A percentile compares a stretch with the other conserved stretches of the same genome.
Evolutionary conservation across 64 coral and sea anemone genomes (phyloP).

Genomic region (Acropora tenuis): DNA sequence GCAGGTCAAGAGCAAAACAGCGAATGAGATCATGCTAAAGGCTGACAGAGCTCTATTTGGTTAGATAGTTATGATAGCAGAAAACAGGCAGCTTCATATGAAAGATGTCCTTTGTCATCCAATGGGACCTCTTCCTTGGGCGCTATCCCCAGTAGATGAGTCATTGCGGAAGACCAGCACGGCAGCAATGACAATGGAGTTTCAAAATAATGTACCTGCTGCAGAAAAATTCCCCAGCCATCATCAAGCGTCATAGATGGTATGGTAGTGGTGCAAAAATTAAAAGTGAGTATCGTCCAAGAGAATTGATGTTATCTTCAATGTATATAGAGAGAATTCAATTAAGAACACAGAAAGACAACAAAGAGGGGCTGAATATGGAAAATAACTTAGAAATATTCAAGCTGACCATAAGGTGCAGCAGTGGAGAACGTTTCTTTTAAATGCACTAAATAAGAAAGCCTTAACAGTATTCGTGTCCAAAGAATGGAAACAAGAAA

Average conservation of each 20-base stretch:
- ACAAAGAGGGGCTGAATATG: slow-evolving; percentile 15
- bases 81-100: no score
- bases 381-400: slow-evolving; percentile 50
- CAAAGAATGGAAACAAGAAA: slow-evolving; percentile 62
- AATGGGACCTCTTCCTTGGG: no score
- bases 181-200: no score
- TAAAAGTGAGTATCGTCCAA: slow-evolving; percentile 21
- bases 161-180: no score
- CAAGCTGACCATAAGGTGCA: slow-evolving; percentile 57
- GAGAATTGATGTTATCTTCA: slow-evolving; percentile 27
- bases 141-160: no score
- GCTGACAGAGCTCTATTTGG: no score
- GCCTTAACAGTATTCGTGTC: background rate
- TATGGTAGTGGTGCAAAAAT: background rate
- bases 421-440: slow-evolving; percentile 44
- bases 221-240: slow-evolving; percentile 22
- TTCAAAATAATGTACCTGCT: background rate
- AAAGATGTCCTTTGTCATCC: no score
- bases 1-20: no score
- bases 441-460: background rate
- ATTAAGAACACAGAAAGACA: slow-evolving; percentile 59
- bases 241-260: background rate
- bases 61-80: no score
- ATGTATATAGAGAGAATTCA: no score
- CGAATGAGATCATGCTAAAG: no score